Conservation (phyloP, 2,797 vertebrate species). For the Eptatretus atami region DNA sequence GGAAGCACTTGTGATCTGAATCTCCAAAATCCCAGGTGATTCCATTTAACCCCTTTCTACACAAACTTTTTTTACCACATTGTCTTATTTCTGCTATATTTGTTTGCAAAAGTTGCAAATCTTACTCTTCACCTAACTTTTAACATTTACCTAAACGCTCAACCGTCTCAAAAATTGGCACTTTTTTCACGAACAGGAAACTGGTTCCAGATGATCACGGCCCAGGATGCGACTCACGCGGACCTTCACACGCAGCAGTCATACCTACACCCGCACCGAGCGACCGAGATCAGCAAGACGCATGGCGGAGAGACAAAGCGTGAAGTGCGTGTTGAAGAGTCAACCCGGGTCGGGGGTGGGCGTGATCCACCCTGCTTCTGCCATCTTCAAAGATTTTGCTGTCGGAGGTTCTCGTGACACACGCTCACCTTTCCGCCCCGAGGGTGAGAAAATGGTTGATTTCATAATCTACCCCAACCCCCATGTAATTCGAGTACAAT, state of each 20-base stretch:
- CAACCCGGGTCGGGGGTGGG: conserved; percentile 32
- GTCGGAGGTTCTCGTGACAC: conserved; percentile 21
- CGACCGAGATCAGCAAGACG: conserved; percentile 81
- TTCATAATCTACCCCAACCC: no score
- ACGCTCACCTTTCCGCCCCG: conserved; percentile 2
- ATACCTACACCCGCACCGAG: conserved; percentile 74
- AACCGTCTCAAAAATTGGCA: no score
- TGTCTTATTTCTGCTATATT: no score
- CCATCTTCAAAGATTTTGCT: conserved; percentile 41
- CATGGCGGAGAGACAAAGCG: conserved; percentile 51
- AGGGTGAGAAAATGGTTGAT: not conserved
- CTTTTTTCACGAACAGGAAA: conserved; percentile 26
- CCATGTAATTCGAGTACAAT: no score
- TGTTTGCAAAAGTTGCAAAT: no score
- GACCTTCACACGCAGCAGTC: conserved; percentile 69
- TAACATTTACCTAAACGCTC: no score
- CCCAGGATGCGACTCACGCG: conserved; percentile 61
- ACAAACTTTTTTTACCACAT: no score
- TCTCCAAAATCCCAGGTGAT: conserved; percentile 68
- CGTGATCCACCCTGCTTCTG: conserved; percentile 27
- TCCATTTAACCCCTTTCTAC: no score
- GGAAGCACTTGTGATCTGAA: conserved; percentile 82
- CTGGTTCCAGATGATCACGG: conserved; percentile 91
- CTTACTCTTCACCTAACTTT: no score
- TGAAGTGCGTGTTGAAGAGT: conserved; percentile 59